phyloP scores from a whole-genome alignment of 2,113 vertebrate species.

The Cricetomys ansorgei region DNA sequence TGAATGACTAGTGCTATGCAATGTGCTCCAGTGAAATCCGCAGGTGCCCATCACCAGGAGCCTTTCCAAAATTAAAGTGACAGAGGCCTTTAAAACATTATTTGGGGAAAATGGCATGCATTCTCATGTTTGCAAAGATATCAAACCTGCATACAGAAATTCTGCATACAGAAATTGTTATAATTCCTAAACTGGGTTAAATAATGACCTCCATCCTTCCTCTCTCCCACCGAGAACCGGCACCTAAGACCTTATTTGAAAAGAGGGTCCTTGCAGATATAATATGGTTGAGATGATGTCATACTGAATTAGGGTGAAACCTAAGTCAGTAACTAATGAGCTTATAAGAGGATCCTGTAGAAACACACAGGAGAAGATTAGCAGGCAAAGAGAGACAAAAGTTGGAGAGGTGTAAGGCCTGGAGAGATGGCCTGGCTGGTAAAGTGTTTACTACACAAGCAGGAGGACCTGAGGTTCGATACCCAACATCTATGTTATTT shows the following conservation, averaged over 20 bases:
- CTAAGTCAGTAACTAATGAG: not conserved
- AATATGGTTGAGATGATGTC: not conserved
- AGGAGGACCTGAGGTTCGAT: not conserved
- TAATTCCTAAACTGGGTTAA: not conserved
- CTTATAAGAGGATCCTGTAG: not conserved
- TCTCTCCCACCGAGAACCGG: not conserved
- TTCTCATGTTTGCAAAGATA: not conserved
- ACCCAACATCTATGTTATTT: not conserved
- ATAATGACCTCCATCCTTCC: too few relatives aligned
- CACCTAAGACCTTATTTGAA: not conserved
- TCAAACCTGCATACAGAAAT: slow-evolving; percentile 10
- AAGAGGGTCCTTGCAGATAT: not conserved
- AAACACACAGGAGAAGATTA: not conserved
- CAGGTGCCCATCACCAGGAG: not conserved
- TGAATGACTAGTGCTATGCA: slow-evolving; percentile 43
- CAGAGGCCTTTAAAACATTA: not conserved
- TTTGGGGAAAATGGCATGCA: not conserved
- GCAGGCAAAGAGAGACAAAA: not conserved
- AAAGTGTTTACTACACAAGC: not conserved
- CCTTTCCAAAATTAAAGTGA: slow-evolving; percentile 32
- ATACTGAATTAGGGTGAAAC: not conserved
- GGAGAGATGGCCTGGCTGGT: not conserved
- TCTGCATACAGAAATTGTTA: not conserved
- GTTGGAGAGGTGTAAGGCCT: not conserved
- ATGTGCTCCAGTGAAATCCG: not conserved